Percentiles rank a stretch among this genome's conserved stretches.
Conservation (phyloP, 2,888 invertebrate genomes). For the Caenorhabditis panamensis region DNA sequence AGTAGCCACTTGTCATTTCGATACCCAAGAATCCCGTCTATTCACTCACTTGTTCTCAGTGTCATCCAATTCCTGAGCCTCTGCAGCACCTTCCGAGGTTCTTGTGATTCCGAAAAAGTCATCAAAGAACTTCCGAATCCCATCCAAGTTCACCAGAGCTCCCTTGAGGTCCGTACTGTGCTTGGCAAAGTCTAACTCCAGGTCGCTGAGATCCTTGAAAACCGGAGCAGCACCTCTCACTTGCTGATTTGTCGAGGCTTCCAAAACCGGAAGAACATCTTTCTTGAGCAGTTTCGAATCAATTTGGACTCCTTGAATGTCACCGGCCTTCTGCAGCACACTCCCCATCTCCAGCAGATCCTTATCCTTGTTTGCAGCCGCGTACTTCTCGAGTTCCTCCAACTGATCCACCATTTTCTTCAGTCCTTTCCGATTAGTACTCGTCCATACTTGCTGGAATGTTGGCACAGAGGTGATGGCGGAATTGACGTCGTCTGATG, state of each 20-base stretch:
- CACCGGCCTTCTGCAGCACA: constrained; percentile 5
- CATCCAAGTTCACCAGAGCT: neutral
- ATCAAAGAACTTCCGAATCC: constrained; percentile 21
- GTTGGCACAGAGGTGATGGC: neutral
- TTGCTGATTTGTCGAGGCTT: neutral
- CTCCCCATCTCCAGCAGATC: constrained; percentile 15
- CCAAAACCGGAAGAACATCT: neutral
- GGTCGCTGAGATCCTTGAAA: neutral
- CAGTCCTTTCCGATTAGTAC: neutral
- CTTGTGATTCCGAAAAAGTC: constrained; percentile 24
- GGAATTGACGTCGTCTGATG: neutral
- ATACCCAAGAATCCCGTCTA: no score
- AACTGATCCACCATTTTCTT: constrained; percentile 5
- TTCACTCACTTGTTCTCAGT: no score
- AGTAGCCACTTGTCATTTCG: no score
- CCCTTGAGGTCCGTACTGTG: constrained; percentile 6
- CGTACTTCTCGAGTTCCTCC: constrained; percentile 3
- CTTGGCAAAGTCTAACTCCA: constrained; percentile 21
- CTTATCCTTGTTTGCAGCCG: constrained; percentile 4
- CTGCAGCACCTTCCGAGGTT: no score
- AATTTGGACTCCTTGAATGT: constrained; percentile 9
- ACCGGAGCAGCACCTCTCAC: neutral
- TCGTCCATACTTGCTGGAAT: neutral
- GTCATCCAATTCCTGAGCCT: no score
- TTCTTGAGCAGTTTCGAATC: neutral